Evolutionary conservation across 2,113 vertebrate genomes (phyloP), one percentile per base, ranked within the genome.

Genomic region (Microcebus jonahi): DNA sequence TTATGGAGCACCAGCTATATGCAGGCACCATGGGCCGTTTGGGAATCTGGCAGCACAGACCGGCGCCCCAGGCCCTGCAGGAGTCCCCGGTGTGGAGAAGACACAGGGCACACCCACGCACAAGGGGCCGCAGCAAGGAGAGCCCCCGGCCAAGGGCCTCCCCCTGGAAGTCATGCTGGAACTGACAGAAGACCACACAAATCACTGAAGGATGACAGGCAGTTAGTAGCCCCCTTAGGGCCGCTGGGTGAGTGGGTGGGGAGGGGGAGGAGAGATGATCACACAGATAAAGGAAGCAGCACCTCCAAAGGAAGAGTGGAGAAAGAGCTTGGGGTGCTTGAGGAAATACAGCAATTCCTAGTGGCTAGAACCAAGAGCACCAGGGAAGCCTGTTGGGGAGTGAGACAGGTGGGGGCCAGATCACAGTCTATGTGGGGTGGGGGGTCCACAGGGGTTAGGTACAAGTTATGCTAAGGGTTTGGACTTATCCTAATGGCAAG

Each of bases 361-460:
- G 6, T 0, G 34, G 53, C 67, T n/a, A 15, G 2, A 75, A 21
- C 25, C 20, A 25, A 71, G 39, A n/a, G 3, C n/a, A 42, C 31
- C 20, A 48, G 53, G 1, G 1, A 34, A 45, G 10, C 25, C 1
- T 3, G 23, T 15, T 29, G 65, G 21, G 23, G 27, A 57, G 29
- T 12, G 57, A 88, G 25, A 29, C 9, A 2, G 13, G 31, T 0
- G 1, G 53, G 48, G 65, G 34, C 14, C 34, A 23, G 45, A 9
- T 31, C 15, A 5, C 18, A 14, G 31, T 1, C 17, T 36, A 7
- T n/a, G 9, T 82, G 29, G 10, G 18, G 4, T 0, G 27, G 8
- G 10, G 9, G 48, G 13, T 23, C 18, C 9, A 29, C 25, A 11
- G 25, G 53, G 23, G 27, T 65, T 34, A 25, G 39, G 36, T 7